Conservation (phyloP, 2,888 invertebrate genomes). For the Ephialtes manifestator region DNA sequence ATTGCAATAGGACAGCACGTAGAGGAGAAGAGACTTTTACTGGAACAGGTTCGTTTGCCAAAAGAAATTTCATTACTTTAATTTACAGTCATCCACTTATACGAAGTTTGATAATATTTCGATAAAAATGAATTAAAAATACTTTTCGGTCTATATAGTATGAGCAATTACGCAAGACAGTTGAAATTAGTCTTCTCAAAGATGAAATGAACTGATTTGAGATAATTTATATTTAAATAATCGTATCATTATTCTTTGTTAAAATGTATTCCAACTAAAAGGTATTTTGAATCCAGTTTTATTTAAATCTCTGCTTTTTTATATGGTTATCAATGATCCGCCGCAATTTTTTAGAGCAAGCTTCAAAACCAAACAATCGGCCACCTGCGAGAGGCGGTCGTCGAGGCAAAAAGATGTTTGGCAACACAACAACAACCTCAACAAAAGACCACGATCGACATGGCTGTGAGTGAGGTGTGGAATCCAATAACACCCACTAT, state of each 20-base stretch:
- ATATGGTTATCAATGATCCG: neutral
- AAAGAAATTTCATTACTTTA: neutral
- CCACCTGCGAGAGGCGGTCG: conserved; percentile 82
- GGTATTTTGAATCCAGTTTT: too few relatives aligned
- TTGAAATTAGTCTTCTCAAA: too few relatives aligned
- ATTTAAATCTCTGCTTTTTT: neutral
- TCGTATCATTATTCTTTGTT: too few relatives aligned
- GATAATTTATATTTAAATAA: too few relatives aligned
- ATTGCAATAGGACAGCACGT: conserved; percentile 77
- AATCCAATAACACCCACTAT: conserved; percentile 81
- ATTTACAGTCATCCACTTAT: conserved; percentile 3
- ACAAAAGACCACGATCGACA: conserved; percentile 80
- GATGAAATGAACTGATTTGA: too few relatives aligned
- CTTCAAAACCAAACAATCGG: conserved; percentile 83
- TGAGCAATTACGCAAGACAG: too few relatives aligned
- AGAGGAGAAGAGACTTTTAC: conserved; percentile 80
- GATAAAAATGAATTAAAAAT: too few relatives aligned
- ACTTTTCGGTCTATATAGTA: too few relatives aligned
- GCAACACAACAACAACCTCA: conserved; percentile 82
- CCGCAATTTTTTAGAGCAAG: conserved; percentile 76
- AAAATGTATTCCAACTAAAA: too few relatives aligned
- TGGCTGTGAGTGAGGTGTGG: conserved; percentile 82
- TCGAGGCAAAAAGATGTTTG: conserved; percentile 82
- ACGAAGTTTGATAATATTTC: too few relatives aligned
- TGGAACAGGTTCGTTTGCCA: conserved; percentile 78